Evolutionary conservation across 53 echinoderm and acorn worm genomes (phyloP).

Genomic region (Hippasteria phrygiana): DNA sequence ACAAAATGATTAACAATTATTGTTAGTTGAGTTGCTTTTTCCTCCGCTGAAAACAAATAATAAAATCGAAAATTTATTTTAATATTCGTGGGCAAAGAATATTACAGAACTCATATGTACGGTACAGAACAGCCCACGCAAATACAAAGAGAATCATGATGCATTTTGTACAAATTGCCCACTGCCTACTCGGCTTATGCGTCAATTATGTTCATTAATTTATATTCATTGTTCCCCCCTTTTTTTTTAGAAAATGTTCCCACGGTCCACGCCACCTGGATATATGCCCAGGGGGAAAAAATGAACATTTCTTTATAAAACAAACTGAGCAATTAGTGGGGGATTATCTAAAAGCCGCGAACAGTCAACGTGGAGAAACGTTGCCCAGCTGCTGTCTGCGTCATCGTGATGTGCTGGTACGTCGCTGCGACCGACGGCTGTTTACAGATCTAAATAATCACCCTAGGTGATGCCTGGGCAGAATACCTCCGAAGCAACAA

Average conservation of each 20-base stretch:
- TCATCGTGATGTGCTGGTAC: neutral
- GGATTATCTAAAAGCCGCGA: neutral
- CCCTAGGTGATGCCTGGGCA: no score
- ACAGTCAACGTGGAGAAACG: neutral
- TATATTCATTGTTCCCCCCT: neutral
- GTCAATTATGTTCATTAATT: neutral
- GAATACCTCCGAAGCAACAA: no score
- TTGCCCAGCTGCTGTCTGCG: conserved; percentile 9
- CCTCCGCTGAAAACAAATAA: no score
- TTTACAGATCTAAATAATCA: neutral
- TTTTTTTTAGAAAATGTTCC: neutral
- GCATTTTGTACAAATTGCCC: no score
- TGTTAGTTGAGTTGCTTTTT: no score
- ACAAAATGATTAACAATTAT: no score
- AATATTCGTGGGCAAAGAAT: no score
- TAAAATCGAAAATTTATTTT: no score
- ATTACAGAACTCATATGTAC: no score
- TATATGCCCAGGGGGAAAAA: neutral
- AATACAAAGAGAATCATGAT: no score
- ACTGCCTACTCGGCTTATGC: neutral
- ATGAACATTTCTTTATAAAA: conserved; percentile 7
- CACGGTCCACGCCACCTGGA: conserved; percentile 17
- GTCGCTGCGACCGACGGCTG: neutral
- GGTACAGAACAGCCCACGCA: no score
- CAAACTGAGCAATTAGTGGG: conserved; percentile 45